Percentiles rank a stretch among this genome's conserved stretches.
These are phyloP conservation scores for Polyodon spathula DNA, from an alignment of 2,113 vertebrate genomes.

Conservation along the genomic window DNA sequence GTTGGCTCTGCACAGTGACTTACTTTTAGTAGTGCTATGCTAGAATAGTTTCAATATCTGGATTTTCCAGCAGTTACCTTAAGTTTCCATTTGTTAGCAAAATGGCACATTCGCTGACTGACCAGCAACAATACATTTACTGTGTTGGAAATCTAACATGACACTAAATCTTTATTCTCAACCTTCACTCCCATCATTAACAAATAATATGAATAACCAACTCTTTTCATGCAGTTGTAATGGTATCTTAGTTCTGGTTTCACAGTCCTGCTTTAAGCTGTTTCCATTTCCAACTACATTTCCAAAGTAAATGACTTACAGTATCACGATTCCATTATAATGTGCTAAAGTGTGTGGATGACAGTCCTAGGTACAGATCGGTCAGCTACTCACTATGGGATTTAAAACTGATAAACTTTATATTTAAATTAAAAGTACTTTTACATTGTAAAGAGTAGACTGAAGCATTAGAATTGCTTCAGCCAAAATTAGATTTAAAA, in stretches of 20 bases:
- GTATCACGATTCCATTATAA: conserved; percentile 62
- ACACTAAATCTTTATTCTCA: conserved; percentile 84
- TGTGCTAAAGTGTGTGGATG: conserved; percentile 50
- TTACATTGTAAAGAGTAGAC: conserved; percentile 28
- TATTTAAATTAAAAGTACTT: conserved; percentile 46
- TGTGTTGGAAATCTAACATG: conserved; percentile 63
- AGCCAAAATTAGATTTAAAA: background rate
- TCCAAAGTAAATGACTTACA: conserved; percentile 69
- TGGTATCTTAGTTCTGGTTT: conserved; percentile 61
- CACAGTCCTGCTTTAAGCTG: conserved; percentile 69
- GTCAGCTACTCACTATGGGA: conserved; percentile 34
- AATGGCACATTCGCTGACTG: conserved; percentile 70
- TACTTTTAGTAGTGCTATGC: conserved; percentile 65
- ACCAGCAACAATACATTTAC: conserved; percentile 79
- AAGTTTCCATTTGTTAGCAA: conserved; percentile 72
- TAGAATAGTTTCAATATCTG: conserved; percentile 71
- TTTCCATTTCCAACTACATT: conserved; percentile 44
- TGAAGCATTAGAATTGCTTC: conserved; percentile 27
- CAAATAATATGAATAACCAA: conserved; percentile 79
- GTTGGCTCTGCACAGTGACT: conserved; percentile 54
- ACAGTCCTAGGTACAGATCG: conserved; percentile 49
- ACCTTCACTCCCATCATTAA: conserved; percentile 77
- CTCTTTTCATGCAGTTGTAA: conserved; percentile 71
- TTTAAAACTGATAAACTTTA: conserved; percentile 47
- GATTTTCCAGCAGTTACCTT: conserved; percentile 77